These are phyloP conservation scores for Numenius phaeopus DNA, from an alignment of 2,797 vertebrate species.

Conservation along the genomic window DNA sequence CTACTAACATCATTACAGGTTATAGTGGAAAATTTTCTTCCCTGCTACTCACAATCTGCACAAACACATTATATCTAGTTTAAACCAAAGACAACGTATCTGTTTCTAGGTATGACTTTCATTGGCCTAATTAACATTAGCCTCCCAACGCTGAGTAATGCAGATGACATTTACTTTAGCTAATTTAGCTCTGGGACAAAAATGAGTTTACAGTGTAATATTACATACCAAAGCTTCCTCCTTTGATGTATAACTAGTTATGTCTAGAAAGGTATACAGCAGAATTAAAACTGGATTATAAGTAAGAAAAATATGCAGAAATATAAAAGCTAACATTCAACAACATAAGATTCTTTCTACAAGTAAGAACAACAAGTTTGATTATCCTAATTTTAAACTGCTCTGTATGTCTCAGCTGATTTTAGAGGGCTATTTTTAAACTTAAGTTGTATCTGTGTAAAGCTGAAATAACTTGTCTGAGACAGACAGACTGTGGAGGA, in stretches of 20 bases:
- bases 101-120: slow-evolving; percentile 15
- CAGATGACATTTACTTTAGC: slow-evolving; percentile 33
- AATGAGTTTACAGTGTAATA: not conserved
- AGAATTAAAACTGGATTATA: slow-evolving; percentile 14
- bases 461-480: not conserved
- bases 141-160: slow-evolving; percentile 31
- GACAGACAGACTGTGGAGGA: not conserved
- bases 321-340: not conserved
- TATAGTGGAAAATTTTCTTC: not conserved
- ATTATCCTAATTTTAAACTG: not conserved
- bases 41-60: not conserved
- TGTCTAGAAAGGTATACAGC: not conserved
- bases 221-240: slow-evolving; percentile 19
- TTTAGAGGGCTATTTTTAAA: not conserved
- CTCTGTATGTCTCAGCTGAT: not conserved
- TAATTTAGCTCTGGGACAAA: slow-evolving; percentile 47
- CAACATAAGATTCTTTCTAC: not conserved
- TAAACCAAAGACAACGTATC: not conserved
- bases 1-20: not conserved
- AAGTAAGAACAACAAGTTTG: not conserved
- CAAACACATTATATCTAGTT: not conserved
- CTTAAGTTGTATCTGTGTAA: not conserved
- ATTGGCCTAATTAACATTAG: not conserved
- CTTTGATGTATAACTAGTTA: slow-evolving; percentile 19
- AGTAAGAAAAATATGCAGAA: slow-evolving; percentile 29